Evolutionary conservation across 2,797 vertebrate genomes (phyloP), one percentile per base, ranked within the genome.

Genomic region (Geotria australis): DNA sequence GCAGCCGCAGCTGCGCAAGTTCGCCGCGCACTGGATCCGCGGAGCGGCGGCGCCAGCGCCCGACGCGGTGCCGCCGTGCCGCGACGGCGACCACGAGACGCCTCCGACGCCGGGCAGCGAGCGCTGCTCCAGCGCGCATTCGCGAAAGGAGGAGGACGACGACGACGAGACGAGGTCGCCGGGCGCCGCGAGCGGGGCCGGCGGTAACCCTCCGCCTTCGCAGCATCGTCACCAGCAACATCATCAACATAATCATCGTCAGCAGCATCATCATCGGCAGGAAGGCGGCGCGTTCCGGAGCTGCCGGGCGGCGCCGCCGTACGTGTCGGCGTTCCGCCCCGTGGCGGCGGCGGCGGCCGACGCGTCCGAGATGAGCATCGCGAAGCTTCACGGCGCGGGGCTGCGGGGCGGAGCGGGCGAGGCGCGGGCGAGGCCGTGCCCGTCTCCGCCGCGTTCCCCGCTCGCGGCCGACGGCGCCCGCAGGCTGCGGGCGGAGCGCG

Each of bases 321-420:
- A 93, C 58, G 80, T 86, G 59, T 93, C 85, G 1, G 86, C 85
- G 57, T 93, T 93, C 71, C 78, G 85, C 4, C 86, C 86, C 0
- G 86, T 94, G 58, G 70, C 86, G 38, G 89, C 94, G 63, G 85
- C 93, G 56, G 63, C 76, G 0, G 85, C 88, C 61, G 24, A 38
- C 6, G 24, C 24, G 38, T 38, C 24, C 24, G 24, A 38, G 24
- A 38, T 38, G 24, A 89, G 81, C 70, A 71, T 91, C 38, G 81
- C 83, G 61, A 93, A 94, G 68, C 78, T 93, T 60, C 85, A 91
- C 58, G 65, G 75, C 61, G 73, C 63, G 10, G 61, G 63, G 61
- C 68, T 65, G 15, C 58, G 65, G 61, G 63, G 60, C 48, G 63
- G 65, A 8, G 68, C 67, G 57, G 63, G 66, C 4, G 69, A 71